phyloP scores from a whole-genome alignment of 2,888 invertebrate genomes.

The Nephrotoma appendiculata region DNA sequence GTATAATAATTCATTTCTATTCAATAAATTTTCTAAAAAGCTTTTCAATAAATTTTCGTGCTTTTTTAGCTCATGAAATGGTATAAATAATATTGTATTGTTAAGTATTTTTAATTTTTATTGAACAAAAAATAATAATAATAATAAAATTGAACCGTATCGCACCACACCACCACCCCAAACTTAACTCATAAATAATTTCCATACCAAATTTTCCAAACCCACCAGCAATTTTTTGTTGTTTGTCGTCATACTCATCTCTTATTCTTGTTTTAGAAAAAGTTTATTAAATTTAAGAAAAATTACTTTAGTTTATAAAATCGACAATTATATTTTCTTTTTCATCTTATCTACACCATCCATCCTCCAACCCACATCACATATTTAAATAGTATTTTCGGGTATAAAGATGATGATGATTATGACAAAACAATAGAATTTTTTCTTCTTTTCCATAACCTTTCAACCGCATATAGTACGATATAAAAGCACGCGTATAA shows the following conservation, averaged over 20 bases:
- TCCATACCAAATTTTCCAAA: not conserved
- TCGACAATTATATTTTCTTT: not conserved
- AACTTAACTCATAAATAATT: not conserved
- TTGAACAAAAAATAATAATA: not conserved
- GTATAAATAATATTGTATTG: not conserved
- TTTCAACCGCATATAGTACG: not conserved
- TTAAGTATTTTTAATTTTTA: not conserved
- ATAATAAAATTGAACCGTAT: not conserved
- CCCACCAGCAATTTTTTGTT: not conserved
- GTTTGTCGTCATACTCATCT: not conserved
- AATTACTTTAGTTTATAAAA: not conserved
- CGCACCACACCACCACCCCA: not conserved
- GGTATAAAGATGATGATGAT: not conserved
- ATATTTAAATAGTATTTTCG: not conserved
- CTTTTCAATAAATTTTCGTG: not conserved
- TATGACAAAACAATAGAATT: not conserved
- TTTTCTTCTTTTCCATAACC: not conserved
- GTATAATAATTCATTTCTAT: not conserved
- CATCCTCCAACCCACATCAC: not conserved
- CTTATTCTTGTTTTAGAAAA: not conserved
- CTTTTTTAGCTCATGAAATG: not conserved
- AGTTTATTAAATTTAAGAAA: not conserved
- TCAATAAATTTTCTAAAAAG: not conserved
- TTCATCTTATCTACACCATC: not conserved
- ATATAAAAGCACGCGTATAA: not conserved